These are phyloP conservation scores for Epinotia bilunana DNA, from an alignment of 2,888 invertebrate genomes.

Conservation along the genomic window DNA sequence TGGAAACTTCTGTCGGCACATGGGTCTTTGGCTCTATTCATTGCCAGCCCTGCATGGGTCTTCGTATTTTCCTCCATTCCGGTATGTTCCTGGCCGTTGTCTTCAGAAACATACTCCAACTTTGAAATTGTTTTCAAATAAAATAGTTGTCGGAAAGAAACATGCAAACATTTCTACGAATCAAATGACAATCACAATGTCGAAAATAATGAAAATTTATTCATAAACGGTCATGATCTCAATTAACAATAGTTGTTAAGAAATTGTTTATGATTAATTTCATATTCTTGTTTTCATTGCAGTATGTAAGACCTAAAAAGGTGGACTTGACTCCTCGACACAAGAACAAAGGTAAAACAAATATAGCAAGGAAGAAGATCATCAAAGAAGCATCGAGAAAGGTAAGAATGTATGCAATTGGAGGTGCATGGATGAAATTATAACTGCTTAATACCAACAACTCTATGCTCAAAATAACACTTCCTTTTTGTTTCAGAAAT, in stretches of 20 bases:
- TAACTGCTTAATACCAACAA: not conserved
- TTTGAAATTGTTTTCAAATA: no score
- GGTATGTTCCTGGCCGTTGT: no score
- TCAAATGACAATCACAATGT: no score
- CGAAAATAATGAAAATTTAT: no score
- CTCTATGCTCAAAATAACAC: constrained; percentile 5
- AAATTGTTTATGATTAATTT: not conserved
- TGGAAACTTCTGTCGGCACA: no score
- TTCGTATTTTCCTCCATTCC: no score
- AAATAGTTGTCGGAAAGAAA: no score
- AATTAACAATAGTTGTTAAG: not conserved
- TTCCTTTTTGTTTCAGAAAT: constrained; percentile 66
- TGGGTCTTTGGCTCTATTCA: no score
- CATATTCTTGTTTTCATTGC: constrained; percentile 60
- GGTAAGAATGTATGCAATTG: constrained; percentile 81
- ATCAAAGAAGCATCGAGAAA: constrained; percentile 87
- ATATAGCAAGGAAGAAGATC: constrained; percentile 91
- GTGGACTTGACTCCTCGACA: constrained; percentile 90
- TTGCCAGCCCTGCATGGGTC: no score
- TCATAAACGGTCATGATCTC: not conserved
- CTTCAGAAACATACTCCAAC: no score
- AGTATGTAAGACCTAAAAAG: constrained; percentile 91
- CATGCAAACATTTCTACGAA: no score
- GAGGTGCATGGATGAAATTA: not conserved
- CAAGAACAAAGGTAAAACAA: constrained; percentile 91